These are phyloP conservation scores for Accipiter cooperii DNA, from an alignment of 2,113 vertebrate species.

Conservation along the genomic window DNA sequence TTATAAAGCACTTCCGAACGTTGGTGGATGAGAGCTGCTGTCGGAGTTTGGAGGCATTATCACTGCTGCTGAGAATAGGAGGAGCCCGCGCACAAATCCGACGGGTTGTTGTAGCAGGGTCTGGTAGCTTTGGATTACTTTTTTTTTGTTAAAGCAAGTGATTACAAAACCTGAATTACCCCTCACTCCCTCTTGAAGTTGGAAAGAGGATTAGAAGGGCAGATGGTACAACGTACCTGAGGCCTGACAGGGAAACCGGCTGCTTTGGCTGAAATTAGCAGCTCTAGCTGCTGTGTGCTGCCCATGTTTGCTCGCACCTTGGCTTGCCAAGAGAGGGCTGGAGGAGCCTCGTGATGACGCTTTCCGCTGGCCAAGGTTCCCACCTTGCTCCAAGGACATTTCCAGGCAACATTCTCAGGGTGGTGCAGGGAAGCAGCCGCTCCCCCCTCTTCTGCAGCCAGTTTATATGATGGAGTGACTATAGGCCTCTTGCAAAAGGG, in stretches of 20 bases:
- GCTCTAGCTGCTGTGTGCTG: not conserved
- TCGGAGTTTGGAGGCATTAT: not conserved
- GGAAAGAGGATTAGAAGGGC: conserved; percentile 21
- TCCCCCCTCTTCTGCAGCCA: not conserved
- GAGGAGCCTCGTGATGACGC: accelerated
- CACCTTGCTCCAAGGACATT: not conserved
- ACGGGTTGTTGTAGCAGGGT: not conserved
- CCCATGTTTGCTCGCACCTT: not conserved
- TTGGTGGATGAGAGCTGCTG: not conserved
- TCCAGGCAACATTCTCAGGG: not conserved
- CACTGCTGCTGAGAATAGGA: not conserved
- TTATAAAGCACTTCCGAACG: accelerated
- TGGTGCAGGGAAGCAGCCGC: not conserved
- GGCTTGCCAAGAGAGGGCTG: not conserved
- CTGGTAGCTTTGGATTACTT: not conserved
- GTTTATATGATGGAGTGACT: not conserved
- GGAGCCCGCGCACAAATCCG: not conserved
- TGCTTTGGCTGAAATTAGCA: conserved; percentile 27
- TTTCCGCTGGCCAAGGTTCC: not conserved
- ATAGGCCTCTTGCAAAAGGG: not conserved
- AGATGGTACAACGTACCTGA: not conserved
- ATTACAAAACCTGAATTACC: not conserved
- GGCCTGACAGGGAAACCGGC: not conserved
- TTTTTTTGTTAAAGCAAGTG: not conserved
- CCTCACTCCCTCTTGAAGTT: not conserved